These are phyloP conservation scores for Ditylenchus weischeri DNA, from an alignment of 2,888 invertebrate species.

Conservation along the genomic window DNA sequence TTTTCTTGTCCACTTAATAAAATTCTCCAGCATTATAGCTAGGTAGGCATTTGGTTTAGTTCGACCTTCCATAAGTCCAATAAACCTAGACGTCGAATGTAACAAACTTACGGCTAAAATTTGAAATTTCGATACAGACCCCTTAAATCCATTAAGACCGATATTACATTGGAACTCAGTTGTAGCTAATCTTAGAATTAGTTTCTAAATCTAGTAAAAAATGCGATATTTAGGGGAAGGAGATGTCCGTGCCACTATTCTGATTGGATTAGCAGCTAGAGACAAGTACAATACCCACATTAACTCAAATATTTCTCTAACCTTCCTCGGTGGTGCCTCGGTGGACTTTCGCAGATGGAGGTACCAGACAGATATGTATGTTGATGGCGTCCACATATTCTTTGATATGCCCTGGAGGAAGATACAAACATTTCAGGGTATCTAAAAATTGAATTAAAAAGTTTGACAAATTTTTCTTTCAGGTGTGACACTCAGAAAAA, in stretches of 20 bases:
- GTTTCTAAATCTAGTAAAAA: slow-evolving; percentile 58
- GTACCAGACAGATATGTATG: slow-evolving; percentile 84
- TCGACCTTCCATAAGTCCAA: too few species aligned
- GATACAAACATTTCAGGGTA: slow-evolving; percentile 85
- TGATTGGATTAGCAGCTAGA: slow-evolving; percentile 66
- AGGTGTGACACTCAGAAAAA: slow-evolving; percentile 85
- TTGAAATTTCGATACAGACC: too few species aligned
- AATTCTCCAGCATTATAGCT: too few species aligned
- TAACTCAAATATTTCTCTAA: too few species aligned
- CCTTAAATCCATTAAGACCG: too few species aligned
- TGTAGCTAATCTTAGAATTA: too few species aligned
- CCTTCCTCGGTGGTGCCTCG: slow-evolving; percentile 76
- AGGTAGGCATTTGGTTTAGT: too few species aligned
- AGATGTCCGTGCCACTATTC: slow-evolving; percentile 58
- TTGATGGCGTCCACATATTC: slow-evolving; percentile 77
- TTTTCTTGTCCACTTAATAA: too few species aligned
- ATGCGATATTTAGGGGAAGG: slow-evolving; percentile 45
- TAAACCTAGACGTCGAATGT: too few species aligned
- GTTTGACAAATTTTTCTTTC: slow-evolving; percentile 25
- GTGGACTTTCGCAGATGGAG: slow-evolving; percentile 82
- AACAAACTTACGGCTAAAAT: too few species aligned
- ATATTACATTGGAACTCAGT: too few species aligned
- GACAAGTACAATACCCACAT: slow-evolving; percentile 64
- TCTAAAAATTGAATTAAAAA: slow-evolving; percentile 25
- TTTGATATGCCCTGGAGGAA: slow-evolving; percentile 82